These are phyloP conservation scores for Porites divaricata DNA, from an alignment of 92 coral and sea anemone species.

Conservation along the genomic window DNA sequence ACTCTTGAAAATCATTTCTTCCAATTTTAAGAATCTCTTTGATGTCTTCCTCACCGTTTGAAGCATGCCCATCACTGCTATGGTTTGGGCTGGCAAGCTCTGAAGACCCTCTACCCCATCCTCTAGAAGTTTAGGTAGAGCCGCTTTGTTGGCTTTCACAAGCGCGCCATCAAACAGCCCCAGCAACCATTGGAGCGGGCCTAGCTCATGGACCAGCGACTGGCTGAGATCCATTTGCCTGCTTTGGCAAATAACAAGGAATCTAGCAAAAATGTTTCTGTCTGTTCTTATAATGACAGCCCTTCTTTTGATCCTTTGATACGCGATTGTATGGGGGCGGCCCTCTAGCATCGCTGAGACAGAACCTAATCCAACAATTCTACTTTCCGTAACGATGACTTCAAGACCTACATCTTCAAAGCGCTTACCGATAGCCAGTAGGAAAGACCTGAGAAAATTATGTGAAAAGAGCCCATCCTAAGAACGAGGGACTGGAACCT, in stretches of 20 bases:
- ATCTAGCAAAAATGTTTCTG: too few relatives aligned
- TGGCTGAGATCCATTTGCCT: too few relatives aligned
- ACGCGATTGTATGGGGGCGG: too few relatives aligned
- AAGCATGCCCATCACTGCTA: conserved; percentile 31
- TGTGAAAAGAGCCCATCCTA: conserved; percentile 18
- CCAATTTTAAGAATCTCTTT: conserved; percentile 29
- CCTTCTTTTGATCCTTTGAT: too few relatives aligned
- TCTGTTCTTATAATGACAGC: too few relatives aligned
- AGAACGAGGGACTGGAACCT: conserved; percentile 52
- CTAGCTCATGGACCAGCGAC: conserved; percentile 50
- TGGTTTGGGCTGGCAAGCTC: conserved; percentile 50
- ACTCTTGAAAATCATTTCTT: conserved; percentile 6
- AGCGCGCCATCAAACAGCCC: conserved; percentile 58
- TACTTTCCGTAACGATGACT: too few relatives aligned
- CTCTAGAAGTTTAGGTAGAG: conserved; percentile 63
- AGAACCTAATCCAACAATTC: too few relatives aligned
- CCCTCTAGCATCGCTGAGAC: too few relatives aligned
- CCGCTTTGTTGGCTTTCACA: conserved; percentile 58
- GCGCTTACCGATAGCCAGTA: too few relatives aligned
- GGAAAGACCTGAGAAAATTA: too few relatives aligned
- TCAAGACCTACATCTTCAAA: too few relatives aligned
- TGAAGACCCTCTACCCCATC: conserved; percentile 39
- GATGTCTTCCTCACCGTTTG: conserved; percentile 52
- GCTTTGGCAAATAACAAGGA: too few relatives aligned
- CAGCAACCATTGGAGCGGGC: conserved; percentile 71